Evolutionary conservation across 2,888 invertebrate species (phyloP).

Genomic region (Tiliacea citrago): DNA sequence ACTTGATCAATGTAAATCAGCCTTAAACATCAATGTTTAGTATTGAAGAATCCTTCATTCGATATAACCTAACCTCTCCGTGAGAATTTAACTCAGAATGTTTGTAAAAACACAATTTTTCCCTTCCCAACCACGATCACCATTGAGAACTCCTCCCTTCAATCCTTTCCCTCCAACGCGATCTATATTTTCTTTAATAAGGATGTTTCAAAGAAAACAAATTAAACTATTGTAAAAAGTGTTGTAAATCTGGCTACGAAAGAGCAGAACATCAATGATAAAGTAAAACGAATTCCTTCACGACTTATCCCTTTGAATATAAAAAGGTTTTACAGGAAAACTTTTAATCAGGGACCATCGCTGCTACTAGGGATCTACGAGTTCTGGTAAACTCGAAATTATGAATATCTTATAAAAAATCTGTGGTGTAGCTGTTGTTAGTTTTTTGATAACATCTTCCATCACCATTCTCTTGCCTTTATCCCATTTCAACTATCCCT

Average conservation of each 20-base stretch:
- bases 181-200: constrained; percentile 61
- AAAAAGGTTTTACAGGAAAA: constrained; percentile 88
- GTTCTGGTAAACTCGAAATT: constrained; percentile 36
- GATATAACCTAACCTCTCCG: no score
- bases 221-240: constrained; percentile 70
- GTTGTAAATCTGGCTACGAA: constrained; percentile 68
- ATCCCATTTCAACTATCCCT: not conserved
- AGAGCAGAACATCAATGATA: constrained; percentile 79
- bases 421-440: not conserved
- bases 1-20: no score
- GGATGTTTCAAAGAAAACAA: constrained; percentile 68
- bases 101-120: not conserved
- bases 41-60: no score
- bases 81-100: not conserved
- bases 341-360: constrained; percentile 87
- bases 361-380: constrained; percentile 73
- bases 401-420: not conserved
- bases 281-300: constrained; percentile 82
- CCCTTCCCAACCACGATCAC: not conserved
- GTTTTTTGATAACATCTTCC: not conserved
- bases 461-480: not conserved
- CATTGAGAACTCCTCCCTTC: not conserved
- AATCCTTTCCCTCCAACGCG: constrained; percentile 26
- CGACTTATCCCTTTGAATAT: constrained; percentile 85
- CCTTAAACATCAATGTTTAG: no score